Conservation (phyloP, 92 coral and sea anemone genomes). For the Paramuricea clavata region DNA sequence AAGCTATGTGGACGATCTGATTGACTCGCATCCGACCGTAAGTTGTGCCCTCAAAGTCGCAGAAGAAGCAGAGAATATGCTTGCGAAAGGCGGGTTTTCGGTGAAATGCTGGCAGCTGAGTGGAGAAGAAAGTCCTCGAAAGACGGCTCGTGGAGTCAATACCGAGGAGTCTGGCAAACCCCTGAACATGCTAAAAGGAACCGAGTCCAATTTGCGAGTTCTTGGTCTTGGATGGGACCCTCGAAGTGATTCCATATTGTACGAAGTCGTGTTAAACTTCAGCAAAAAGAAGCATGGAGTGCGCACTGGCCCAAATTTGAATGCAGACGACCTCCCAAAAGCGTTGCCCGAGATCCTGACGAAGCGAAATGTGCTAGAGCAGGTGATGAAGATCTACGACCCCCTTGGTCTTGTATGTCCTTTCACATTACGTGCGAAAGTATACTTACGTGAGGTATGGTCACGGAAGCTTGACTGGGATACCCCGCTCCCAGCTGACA, state of each 20-base stretch:
- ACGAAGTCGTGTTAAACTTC: constrained; percentile 21
- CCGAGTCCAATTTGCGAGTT: not conserved
- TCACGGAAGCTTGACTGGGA: constrained; percentile 56
- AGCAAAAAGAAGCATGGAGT: constrained; percentile 33
- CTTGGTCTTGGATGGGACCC: constrained; percentile 6
- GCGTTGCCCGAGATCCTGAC: constrained; percentile 14
- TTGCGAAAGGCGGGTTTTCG: constrained; percentile 64
- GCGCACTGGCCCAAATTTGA: constrained; percentile 19
- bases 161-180: not conserved
- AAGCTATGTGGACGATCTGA: constrained; percentile 38
- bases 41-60: constrained; percentile 18
- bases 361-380: constrained; percentile 15
- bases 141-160: not conserved
- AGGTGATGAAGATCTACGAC: constrained; percentile 36
- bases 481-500: constrained; percentile 27
- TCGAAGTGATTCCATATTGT: not conserved
- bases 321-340: constrained; percentile 5
- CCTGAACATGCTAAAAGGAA: constrained; percentile 23
- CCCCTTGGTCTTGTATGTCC: constrained; percentile 14
- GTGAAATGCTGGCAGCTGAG: constrained; percentile 73
- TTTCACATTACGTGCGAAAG: constrained; percentile 16
- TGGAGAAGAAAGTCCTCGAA: constrained; percentile 45
- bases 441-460: constrained; percentile 26
- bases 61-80: constrained; percentile 41
- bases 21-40: constrained; percentile 12